Percentiles rank a stretch among this genome's conserved stretches.
These are phyloP conservation scores for Corella eumyota DNA, from an alignment of 23 tunicate genomes.

Conservation along the genomic window DNA sequence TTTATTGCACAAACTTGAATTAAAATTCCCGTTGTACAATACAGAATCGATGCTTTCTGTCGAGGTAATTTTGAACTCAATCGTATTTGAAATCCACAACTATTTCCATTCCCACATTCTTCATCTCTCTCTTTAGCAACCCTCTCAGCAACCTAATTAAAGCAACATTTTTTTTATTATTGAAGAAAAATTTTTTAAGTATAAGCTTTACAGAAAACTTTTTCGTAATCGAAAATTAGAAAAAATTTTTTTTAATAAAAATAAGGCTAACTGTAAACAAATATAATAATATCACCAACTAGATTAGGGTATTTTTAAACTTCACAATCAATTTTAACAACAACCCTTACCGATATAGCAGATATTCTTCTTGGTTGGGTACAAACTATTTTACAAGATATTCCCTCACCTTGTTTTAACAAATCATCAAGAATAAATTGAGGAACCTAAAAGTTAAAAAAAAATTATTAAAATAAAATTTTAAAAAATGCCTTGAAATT, in stretches of 20 bases:
- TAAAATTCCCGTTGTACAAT: constrained; percentile 81
- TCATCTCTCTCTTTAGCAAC: constrained; percentile 70
- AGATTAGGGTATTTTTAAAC: too few species aligned
- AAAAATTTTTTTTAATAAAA: too few species aligned
- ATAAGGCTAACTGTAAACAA: too few species aligned
- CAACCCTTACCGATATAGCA: constrained; percentile 45
- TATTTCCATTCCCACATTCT: constrained; percentile 44
- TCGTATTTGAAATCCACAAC: constrained; percentile 87
- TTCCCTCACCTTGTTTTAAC: constrained; percentile 17
- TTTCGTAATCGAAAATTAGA: too few species aligned
- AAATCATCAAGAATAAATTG: constrained; percentile 67
- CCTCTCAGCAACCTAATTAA: constrained; percentile 51
- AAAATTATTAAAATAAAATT: neutral
- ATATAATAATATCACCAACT: too few species aligned
- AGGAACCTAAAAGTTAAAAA: constrained; percentile 13
- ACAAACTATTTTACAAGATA: constrained; percentile 55
- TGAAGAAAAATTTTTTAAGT: neutral
- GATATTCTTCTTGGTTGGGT: constrained; percentile 94
- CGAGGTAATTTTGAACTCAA: constrained; percentile 49
- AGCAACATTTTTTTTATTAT: neutral
- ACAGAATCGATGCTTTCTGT: constrained; percentile 37
- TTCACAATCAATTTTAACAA: too few species aligned
- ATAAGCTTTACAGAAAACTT: neutral
- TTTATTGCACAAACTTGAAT: too few species aligned
- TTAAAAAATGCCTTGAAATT: too few species aligned